Evolutionary conservation across 1,140 invertebrate genomes (phyloP), one percentile per base, ranked within the genome.

Genomic region (Diabrotica undecimpunctata): DNA sequence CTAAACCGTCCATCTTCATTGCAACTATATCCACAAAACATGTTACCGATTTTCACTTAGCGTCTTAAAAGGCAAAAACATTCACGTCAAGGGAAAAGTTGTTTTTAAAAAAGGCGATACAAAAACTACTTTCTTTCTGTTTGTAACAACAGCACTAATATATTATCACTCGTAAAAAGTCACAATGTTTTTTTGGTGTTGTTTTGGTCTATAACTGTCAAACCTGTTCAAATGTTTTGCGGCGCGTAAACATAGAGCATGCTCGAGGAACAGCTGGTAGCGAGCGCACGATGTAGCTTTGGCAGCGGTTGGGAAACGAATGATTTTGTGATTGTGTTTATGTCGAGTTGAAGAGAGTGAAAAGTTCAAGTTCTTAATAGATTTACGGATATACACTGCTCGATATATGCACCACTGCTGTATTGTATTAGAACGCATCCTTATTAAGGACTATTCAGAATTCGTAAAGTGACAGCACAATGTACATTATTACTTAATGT

Each of bases 41-140:
- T 46, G n/a, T 46, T 46, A 10, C 8, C 8, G 41, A 46, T 46
- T 46, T 46, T 46, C 41, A 46, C 41, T 46, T 46, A 10, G 41
- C n/a, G 41, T 10, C 41, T 46, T 46, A 46, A 46, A 46, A 46
- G 41, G 41, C 12, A 13, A 60, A 60, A 25, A 13, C 41, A 13
- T 12, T 46, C 58, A 60, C 58, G n/a, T 57, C 55, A n/a, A 57
- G 38, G 55, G 36, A 57, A 57, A 57, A 57, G 55, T 55, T 25
- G 54, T 57, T 38, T 57, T 57, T 35, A n/a, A 57, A 57, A 57
- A 37, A 46, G 41, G 3, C 41, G 41, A 46, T n/a, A n/a, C 25
- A 25, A 25, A 25, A 46, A n/a, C 41, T 46, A 46, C 41, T 46
- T 46, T 46, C 41, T 46, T 46, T 46, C 39, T 10, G 39, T 46